These are phyloP conservation scores for zebrafish (Danio rerio) DNA, from an alignment of 2,113 vertebrate species.

Conservation along the genomic window GRCz12tu NC_133190.1:19852001-19852500, in stretches of 20 bases:
- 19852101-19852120: conserved; percentile 73
- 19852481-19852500: too few relatives aligned
- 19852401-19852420: too few relatives aligned
- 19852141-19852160: conserved; percentile 99
- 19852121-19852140: conserved; percentile 98
- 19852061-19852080: not conserved
- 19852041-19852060: not conserved
- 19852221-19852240: conserved; percentile 86
- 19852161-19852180: conserved; percentile 97
- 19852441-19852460: too few relatives aligned
- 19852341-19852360: too few relatives aligned
- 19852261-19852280: not conserved
- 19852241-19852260: not conserved
- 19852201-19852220: conserved; percentile 99
- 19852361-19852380: too few relatives aligned
- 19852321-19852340: too few relatives aligned
- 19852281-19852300: not conserved
- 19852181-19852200: conserved; percentile 96
- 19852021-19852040: conserved; percentile 87
- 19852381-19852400: too few relatives aligned
- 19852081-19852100: not conserved
- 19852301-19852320: too few relatives aligned
- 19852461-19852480: too few relatives aligned
- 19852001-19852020: conserved; percentile 97
- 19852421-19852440: too few relatives aligned